phyloP scores from a whole-genome alignment of 92 coral and sea anemone genomes.

The Epizoanthus stellaris region DNA sequence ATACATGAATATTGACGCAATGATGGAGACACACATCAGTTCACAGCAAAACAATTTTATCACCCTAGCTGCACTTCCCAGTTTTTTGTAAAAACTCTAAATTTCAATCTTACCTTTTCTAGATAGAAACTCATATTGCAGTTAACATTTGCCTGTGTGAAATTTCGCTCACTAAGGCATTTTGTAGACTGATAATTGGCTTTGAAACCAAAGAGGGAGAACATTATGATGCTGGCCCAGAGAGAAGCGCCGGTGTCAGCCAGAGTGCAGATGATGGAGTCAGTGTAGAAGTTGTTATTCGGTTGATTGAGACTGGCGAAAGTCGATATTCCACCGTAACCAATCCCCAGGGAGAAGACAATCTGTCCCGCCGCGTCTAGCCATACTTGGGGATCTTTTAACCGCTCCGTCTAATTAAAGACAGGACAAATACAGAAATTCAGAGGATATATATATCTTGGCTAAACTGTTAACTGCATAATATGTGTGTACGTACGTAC shows the following conservation, averaged over 20 bases:
- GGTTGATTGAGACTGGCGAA: conserved; percentile 81
- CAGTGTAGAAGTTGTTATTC: conserved; percentile 77
- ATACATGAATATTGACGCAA: no score
- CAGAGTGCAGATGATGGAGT: conserved; percentile 78
- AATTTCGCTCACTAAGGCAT: conserved; percentile 48
- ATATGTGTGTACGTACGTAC: no score
- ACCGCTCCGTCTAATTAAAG: conserved; percentile 66
- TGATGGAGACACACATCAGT: no score
- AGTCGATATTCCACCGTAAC: conserved; percentile 82
- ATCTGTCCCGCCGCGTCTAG: conserved; percentile 97
- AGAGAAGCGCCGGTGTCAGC: conserved; percentile 87
- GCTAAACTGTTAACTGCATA: no score
- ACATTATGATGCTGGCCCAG: conserved; percentile 96
- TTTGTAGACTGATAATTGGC: conserved; percentile 58
- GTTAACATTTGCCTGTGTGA: not conserved
- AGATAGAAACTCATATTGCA: conserved; percentile 23
- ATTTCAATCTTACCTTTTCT: not conserved
- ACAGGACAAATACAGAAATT: not conserved
- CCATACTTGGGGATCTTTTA: conserved; percentile 92
- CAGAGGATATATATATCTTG: no score
- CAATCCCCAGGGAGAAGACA: conserved; percentile 91
- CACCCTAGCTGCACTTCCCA: no score
- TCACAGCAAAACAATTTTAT: not conserved
- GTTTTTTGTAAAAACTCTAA: not conserved
- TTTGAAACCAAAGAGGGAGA: conserved; percentile 91